Evolutionary conservation across 2,888 invertebrate species (phyloP), one percentile per base, ranked within the genome.

Genomic region (Branchellion lobata): DNA sequence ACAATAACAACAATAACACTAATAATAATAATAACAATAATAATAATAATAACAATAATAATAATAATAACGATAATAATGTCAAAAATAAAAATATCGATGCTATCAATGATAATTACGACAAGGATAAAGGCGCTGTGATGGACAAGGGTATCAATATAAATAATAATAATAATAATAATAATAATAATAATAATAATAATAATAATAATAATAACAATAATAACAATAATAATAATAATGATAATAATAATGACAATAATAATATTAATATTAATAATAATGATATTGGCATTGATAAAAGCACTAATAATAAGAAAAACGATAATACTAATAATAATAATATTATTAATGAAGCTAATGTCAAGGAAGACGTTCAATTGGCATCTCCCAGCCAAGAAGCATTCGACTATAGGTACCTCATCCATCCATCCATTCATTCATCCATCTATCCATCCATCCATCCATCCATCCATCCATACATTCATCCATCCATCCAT

Each of bases 201-300:
- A 68, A n/a, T 14, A 68, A n/a, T 68, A 68, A n/a, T 68, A 68
- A n/a, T 68, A 68, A 8, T 68, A 68, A n/a, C n/a, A 68, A n/a
- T 68, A 68, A n/a, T 68, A 68, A n/a, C n/a, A 68, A n/a, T 68
- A 68, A 27, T 68, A 68, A n/a, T 68, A 68, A n/a, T 68, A 68
- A n/a, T 68, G n/a, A n/a, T 14, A 14, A 29, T 3, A 18, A 24
- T 3, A 69, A 34, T 29, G n/a, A 33, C 33, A 69, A 33, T 21
- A 40, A 57, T 21, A 57, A 31, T 8, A 40, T 1, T 18, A 71
- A 31, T 1, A 3, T 1, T 1, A 24, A 1, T n/a, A 2, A 29
- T 3, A 5, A 76, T 5, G 1, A 24, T 65, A 65, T 29, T 18
- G 31, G 8, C 29, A 3, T 29, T 11, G 65, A 29, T 3, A 65